phyloP scores from a whole-genome alignment of 1,140 invertebrate genomes.

The Tetramorium parvispinum region DNA sequence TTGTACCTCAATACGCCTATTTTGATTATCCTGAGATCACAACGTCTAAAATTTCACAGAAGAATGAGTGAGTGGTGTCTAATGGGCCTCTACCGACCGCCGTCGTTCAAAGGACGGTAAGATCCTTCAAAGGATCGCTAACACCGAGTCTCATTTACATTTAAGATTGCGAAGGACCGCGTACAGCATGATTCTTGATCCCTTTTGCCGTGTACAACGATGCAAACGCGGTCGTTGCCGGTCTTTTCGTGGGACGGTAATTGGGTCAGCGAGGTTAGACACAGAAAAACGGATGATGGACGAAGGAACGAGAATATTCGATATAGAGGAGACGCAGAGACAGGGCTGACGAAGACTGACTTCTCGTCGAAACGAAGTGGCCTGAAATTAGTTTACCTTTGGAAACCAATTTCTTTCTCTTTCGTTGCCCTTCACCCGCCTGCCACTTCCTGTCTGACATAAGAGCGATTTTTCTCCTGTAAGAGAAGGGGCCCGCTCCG shows the following conservation, averaged over 20 bases:
- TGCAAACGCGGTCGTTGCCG: conserved; percentile 40
- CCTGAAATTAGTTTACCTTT: conserved; percentile 76
- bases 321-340: conserved; percentile 42
- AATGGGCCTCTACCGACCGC: conserved; percentile 67
- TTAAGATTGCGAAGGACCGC: conserved; percentile 70
- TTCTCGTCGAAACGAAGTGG: conserved; percentile 65
- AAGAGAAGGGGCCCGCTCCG: conserved; percentile 10
- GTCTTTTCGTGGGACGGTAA: conserved; percentile 45
- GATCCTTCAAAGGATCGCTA: conserved; percentile 74
- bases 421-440: conserved; percentile 55
- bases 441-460: conserved; percentile 64
- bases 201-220: conserved; percentile 42
- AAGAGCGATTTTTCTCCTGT: conserved; percentile 56
- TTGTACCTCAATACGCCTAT: background rate
- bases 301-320: conserved; percentile 46
- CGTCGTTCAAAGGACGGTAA: conserved; percentile 72
- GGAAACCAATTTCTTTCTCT: conserved; percentile 73
- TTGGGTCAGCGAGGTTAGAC: conserved; percentile 65
- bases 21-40: conserved; percentile 68
- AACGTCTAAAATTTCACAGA: conserved; percentile 64
- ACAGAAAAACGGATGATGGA: conserved; percentile 28
- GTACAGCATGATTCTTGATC: background rate
- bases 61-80: conserved; percentile 56
- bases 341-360: conserved; percentile 61
- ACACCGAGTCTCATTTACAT: conserved; percentile 75